Conservation (phyloP, 2,113 vertebrate genomes). For the Nothoprocta pentlandii region DNA sequence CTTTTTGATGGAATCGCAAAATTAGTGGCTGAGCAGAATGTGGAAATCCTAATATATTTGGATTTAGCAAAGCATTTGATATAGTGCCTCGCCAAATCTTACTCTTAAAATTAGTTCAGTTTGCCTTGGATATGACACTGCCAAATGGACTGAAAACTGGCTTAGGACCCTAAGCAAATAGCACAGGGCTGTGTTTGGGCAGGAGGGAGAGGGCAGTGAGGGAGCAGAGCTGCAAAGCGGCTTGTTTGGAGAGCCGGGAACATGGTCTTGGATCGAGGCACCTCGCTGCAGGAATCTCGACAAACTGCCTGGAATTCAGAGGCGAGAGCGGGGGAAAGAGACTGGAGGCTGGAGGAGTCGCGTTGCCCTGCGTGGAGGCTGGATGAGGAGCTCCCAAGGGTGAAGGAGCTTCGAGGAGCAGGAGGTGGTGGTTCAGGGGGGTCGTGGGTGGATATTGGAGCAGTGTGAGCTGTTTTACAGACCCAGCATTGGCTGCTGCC, state of each 20-base stretch:
- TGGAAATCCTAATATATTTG: constrained; percentile 74
- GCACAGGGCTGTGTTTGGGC: background rate
- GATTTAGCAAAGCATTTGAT: constrained; percentile 71
- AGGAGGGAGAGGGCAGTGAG: background rate
- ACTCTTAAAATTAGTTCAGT: constrained; percentile 69
- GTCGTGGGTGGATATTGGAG: background rate
- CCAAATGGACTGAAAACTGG: constrained; percentile 59
- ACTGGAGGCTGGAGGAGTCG: background rate
- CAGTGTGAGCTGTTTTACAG: background rate
- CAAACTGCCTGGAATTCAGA: background rate
- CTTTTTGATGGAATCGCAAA: constrained; percentile 69
- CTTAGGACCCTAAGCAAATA: constrained; percentile 28
- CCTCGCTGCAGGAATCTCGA: background rate
- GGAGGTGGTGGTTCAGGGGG: background rate
- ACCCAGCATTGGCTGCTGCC: background rate
- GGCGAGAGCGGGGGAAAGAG: background rate
- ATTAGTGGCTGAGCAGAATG: constrained; percentile 68
- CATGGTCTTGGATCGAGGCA: background rate
- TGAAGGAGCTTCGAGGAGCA: background rate
- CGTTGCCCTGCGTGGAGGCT: background rate
- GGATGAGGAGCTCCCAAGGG: background rate
- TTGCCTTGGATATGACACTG: constrained; percentile 53
- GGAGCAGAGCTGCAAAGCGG: background rate
- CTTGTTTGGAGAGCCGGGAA: background rate
- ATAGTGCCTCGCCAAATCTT: constrained; percentile 58